Evolutionary conservation across 1,140 invertebrate genomes (phyloP).

Genomic region (Hesperophylax magnus): DNA sequence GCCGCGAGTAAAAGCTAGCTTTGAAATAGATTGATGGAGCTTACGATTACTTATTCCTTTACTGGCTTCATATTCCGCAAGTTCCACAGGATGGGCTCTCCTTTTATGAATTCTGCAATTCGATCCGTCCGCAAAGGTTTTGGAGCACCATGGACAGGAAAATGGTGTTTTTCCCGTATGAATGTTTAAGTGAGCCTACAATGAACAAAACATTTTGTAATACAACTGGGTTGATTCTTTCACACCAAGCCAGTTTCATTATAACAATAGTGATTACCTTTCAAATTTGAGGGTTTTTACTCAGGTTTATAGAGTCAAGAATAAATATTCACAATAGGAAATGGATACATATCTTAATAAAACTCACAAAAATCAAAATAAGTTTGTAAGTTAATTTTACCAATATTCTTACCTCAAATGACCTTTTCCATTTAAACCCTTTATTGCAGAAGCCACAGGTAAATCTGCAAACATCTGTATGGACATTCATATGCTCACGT

Average conservation of each 20-base stretch:
- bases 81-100: constrained; percentile 50
- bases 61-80: constrained; percentile 51
- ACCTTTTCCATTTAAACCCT: constrained; percentile 52
- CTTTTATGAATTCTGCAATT: constrained; percentile 53
- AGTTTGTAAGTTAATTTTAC: no score
- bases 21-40: no score
- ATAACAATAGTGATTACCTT: no score
- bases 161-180: constrained; percentile 51
- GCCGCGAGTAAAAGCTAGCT: no score
- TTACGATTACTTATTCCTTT: constrained; percentile 18
- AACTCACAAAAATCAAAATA: no score
- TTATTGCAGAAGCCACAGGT: constrained; percentile 53
- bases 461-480: constrained; percentile 41
- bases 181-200: constrained; percentile 50
- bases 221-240: no score
- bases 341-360: no score
- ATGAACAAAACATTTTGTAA: neutral
- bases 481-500: constrained; percentile 43
- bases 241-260: no score
- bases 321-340: no score
- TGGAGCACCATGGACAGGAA: constrained; percentile 52
- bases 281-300: no score
- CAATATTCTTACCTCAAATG: constrained; percentile 36
- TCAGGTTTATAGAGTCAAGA: no score
- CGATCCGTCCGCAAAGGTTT: constrained; percentile 47